Percentiles rank a stretch among this genome's conserved stretches.
Evolutionary conservation across 2,888 invertebrate species (phyloP).

Genomic region (Lucinisca nassula): DNA sequence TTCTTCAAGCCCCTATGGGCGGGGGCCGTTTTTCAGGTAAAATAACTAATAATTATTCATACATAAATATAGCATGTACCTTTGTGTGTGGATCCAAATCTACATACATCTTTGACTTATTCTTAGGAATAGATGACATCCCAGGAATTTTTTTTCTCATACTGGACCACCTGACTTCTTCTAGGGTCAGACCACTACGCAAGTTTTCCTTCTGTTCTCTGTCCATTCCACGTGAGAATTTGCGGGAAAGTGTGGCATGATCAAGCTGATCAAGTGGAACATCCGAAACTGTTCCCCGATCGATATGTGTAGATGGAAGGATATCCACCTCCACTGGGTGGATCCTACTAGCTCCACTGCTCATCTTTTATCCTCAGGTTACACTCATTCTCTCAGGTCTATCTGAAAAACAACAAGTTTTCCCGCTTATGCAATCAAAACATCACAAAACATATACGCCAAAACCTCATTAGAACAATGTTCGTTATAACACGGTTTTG

Average conservation of each 20-base stretch:
- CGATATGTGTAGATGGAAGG: not conserved
- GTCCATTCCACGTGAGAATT: not conserved
- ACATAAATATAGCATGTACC: too few species aligned
- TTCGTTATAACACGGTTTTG: too few species aligned
- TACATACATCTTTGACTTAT: constrained; percentile 15
- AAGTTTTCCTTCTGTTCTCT: not conserved
- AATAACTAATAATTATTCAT: too few species aligned
- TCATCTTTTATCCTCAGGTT: not conserved
- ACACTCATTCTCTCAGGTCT: too few species aligned
- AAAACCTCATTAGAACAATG: too few species aligned
- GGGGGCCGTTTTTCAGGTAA: too few species aligned
- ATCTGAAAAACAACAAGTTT: too few species aligned
- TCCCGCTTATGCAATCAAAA: too few species aligned
- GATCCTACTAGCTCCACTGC: not conserved
- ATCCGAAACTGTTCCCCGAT: not conserved
- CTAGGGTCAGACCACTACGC: constrained; percentile 11
- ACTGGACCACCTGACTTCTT: constrained; percentile 14
- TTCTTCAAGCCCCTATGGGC: too few species aligned
- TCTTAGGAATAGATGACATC: constrained; percentile 11
- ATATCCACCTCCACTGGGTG: constrained; percentile 12
- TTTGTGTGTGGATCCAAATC: constrained; percentile 18
- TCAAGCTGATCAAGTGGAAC: constrained; percentile 17
- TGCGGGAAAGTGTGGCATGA: constrained; percentile 14
- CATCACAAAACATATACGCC: too few species aligned
- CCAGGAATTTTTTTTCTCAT: constrained; percentile 16